Conservation (phyloP, 2,113 vertebrate species). For the Heliornis fulica region DNA sequence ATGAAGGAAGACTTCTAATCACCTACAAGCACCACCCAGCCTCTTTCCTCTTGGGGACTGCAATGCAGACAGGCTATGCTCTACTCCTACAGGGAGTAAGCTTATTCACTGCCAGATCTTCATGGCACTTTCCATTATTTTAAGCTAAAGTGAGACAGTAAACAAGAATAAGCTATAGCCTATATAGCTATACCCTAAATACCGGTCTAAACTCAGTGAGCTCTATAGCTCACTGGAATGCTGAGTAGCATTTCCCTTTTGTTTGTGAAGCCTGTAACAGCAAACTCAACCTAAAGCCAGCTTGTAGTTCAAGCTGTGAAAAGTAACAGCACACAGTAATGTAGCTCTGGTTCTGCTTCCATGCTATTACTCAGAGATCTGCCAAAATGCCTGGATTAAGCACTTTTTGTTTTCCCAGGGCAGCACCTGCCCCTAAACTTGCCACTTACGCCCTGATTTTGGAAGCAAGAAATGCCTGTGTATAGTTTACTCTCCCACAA, state of each 20-base stretch:
- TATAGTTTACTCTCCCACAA: not conserved
- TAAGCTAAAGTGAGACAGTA: not conserved
- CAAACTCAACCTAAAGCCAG: not conserved
- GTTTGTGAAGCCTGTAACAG: not conserved
- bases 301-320: not conserved
- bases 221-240: not conserved
- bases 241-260: not conserved
- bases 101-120: not conserved
- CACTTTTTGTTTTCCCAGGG: not conserved
- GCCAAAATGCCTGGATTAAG: not conserved
- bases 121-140: not conserved
- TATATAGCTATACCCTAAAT: not conserved
- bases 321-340: not conserved
- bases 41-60: not conserved
- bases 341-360: not conserved
- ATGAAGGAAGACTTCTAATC: not conserved
- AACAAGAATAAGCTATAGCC: not conserved
- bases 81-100: not conserved
- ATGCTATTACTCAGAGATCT: not conserved
- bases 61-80: not conserved
- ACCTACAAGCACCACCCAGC: not conserved
- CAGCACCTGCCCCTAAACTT: not conserved
- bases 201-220: not conserved
- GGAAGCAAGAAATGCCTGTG: not conserved
- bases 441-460: not conserved